Conservation (phyloP, 2,888 invertebrate species). For the Tetragonisca angustula region DNA sequence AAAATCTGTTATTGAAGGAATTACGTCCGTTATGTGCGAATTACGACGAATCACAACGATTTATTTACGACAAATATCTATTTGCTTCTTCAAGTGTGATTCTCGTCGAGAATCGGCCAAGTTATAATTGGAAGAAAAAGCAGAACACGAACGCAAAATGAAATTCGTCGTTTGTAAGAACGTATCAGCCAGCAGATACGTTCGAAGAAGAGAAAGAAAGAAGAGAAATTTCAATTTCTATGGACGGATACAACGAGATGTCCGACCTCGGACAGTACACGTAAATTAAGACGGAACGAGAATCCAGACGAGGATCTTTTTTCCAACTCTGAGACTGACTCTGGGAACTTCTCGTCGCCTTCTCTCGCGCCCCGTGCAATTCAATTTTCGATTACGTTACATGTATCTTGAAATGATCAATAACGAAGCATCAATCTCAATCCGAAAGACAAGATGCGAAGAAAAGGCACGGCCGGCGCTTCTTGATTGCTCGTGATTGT, state of each 20-base stretch:
- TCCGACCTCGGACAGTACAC: not conserved
- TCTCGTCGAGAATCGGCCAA: no score
- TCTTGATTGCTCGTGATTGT: slow-evolving; percentile 26
- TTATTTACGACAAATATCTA: no score
- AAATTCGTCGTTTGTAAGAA: not conserved
- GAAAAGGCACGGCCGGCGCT: slow-evolving; percentile 29
- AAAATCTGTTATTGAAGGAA: no score
- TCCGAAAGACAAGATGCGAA: slow-evolving; percentile 32
- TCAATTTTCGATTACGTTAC: slow-evolving; percentile 41
- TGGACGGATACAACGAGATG: not conserved
- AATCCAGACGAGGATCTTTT: not conserved
- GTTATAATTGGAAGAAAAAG: no score
- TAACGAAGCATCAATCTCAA: slow-evolving; percentile 42
- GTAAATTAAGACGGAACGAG: not conserved
- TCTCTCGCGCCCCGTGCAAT: slow-evolving; percentile 10
- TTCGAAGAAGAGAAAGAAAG: not conserved
- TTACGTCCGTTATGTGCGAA: no score
- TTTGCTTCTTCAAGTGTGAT: no score
- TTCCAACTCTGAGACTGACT: not conserved
- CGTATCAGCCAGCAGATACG: not conserved
- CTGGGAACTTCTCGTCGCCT: slow-evolving; percentile 4
- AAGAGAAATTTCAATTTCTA: not conserved
- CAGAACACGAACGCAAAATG: not conserved
- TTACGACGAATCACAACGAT: no score
- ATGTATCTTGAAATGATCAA: slow-evolving; percentile 32